Evolutionary conservation across 2,797 vertebrate species (phyloP), one percentile per base, ranked within the genome.

Genomic region (Microctenopoma steveboyesi): DNA sequence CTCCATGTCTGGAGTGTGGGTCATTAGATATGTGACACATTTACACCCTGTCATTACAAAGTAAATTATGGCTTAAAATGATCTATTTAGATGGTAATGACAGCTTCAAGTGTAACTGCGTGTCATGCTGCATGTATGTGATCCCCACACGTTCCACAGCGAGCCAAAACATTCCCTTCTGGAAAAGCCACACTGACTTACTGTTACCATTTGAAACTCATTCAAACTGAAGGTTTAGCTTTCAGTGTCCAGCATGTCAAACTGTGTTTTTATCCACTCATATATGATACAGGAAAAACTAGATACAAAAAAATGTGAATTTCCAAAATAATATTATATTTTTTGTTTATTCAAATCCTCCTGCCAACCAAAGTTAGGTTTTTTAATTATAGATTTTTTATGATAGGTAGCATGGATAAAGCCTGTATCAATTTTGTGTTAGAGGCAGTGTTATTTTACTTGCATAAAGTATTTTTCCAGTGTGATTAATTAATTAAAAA

Each of bases 151-250:
- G 69, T 61, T 30, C 55, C 12, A 55, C 22, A 35, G 61, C 62
- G 25, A 74, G 57, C 80, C 78, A 79, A 86, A 81, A 86, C 66
- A 72, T 62, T 74, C 54, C 40, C 40, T 3, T 60, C 75, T 69
- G 64, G 8, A 8, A 64, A 88, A 91, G 74, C 84, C 80, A 68
- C 80, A 84, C 64, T 5, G 47, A 61, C 59, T 84, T 12, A 68
- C 55, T 12, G 59, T 74, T 65, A n/a, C 83, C 84, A 78, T 90
- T 79, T 85, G 86, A 91, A 78, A 84, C 0, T 61, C 50, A 70
- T 82, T 69, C 45, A 25, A 60, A 68, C 60, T 57, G 63, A 72
- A 75, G 62, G 37, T 69, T 84, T 85, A 53, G 27, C 48, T 53
- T 72, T 74, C 30, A 33, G 18, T 71, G 65, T 74, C 54, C 68